phyloP scores from a whole-genome alignment of 2,113 vertebrate genomes.

The Macquaria ambigua region DNA sequence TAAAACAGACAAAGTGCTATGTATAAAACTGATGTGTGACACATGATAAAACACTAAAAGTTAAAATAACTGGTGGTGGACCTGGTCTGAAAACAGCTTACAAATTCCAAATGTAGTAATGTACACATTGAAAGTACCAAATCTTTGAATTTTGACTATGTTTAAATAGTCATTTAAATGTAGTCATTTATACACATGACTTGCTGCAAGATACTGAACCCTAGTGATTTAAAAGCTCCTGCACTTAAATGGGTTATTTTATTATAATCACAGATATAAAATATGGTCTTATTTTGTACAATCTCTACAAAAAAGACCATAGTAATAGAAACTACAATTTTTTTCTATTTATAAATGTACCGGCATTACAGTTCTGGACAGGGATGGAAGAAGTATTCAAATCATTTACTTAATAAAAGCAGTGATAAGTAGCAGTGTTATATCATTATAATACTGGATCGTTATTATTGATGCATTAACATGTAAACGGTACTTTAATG shows the following conservation, averaged over 20 bases:
- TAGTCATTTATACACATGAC: background rate
- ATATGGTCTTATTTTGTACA: background rate
- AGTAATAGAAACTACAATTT: background rate
- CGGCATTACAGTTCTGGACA: background rate
- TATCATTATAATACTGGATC: too few species aligned
- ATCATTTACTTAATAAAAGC: too few species aligned
- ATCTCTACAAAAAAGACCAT: background rate
- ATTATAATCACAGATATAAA: background rate
- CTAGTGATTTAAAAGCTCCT: background rate
- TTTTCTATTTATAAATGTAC: background rate
- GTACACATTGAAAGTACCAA: background rate
- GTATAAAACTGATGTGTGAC: background rate
- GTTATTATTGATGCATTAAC: too few species aligned
- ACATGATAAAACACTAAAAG: background rate
- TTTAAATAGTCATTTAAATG: background rate
- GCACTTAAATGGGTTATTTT: background rate
- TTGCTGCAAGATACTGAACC: background rate
- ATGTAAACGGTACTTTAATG: too few species aligned
- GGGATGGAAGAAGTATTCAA: too few species aligned
- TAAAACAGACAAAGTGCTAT: background rate
- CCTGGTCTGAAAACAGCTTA: background rate
- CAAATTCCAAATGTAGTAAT: background rate
- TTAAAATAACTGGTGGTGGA: background rate
- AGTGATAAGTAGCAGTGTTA: too few species aligned
- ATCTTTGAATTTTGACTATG: background rate